Evolutionary conservation across 2,888 invertebrate species (phyloP).

Genomic region (Synanthedon andrenaeformis): DNA sequence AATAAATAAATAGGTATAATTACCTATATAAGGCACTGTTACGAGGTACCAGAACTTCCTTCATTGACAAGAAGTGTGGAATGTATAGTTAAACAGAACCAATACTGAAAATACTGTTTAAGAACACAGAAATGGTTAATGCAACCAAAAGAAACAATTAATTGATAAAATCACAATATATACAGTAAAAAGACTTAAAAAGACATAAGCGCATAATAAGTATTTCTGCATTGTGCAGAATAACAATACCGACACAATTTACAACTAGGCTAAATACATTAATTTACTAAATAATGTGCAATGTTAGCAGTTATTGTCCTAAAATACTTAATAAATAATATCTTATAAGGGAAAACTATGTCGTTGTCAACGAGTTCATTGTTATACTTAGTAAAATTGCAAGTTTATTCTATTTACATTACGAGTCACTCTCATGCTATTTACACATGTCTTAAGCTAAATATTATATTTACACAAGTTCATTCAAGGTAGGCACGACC

Average conservation of each 20-base stretch:
- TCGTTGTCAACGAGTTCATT: conserved; percentile 31
- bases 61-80: conserved; percentile 36
- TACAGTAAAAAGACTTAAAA: conserved; percentile 43
- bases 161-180: not conserved
- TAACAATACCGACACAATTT: conserved; percentile 71
- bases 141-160: not conserved
- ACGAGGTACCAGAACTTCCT: conserved; percentile 57
- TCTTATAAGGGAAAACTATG: conserved; percentile 31
- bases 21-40: conserved; percentile 61
- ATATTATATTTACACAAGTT: conserved; percentile 45
- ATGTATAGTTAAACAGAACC: conserved; percentile 40
- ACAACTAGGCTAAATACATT: conserved; percentile 50
- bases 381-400: conserved; percentile 34
- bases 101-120: conserved; percentile 1
- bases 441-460: conserved; percentile 28
- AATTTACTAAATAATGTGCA: conserved; percentile 43
- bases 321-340: conserved; percentile 63
- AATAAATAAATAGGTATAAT: conserved; percentile 63
- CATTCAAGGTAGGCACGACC: conserved; percentile 37
- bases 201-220: conserved; percentile 69
- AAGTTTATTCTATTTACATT: conserved; percentile 40
- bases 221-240: conserved; percentile 71
- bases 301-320: conserved; percentile 41
- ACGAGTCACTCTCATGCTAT: conserved; percentile 33
- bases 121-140: not conserved